Conservation (phyloP, 2,797 vertebrate genomes). For the Momotus momota region DNA sequence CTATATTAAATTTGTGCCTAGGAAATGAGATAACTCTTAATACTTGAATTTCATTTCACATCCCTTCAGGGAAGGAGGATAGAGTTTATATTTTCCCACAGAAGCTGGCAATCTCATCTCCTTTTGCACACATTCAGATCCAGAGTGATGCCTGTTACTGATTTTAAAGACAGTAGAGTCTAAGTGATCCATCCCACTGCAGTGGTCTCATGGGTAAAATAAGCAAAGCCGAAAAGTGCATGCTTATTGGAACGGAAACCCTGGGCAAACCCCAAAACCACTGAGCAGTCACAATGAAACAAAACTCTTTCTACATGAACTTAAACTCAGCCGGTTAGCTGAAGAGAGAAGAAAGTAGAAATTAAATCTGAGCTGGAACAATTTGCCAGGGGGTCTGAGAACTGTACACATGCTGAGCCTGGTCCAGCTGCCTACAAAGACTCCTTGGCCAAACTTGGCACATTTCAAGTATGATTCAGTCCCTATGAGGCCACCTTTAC, state of each 20-base stretch:
- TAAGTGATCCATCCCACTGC: background rate
- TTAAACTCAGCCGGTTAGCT: background rate
- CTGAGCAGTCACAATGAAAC: background rate
- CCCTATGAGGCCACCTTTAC: too few species aligned
- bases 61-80: background rate
- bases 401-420: fast-evolving
- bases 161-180: background rate
- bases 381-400: background rate
- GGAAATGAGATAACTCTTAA: background rate
- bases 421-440: background rate
- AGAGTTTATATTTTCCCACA: background rate
- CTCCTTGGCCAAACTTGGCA: background rate
- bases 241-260: background rate
- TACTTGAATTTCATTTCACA: background rate
- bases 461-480: background rate
- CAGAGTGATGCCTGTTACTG: background rate
- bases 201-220: background rate
- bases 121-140: background rate
- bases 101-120: background rate
- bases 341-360: background rate
- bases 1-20: background rate
- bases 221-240: background rate
- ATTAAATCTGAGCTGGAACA: background rate
- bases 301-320: background rate
- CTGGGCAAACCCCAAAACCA: background rate